phyloP scores from a whole-genome alignment of 1,140 invertebrate genomes.

The Acromyrmex heyeri region DNA sequence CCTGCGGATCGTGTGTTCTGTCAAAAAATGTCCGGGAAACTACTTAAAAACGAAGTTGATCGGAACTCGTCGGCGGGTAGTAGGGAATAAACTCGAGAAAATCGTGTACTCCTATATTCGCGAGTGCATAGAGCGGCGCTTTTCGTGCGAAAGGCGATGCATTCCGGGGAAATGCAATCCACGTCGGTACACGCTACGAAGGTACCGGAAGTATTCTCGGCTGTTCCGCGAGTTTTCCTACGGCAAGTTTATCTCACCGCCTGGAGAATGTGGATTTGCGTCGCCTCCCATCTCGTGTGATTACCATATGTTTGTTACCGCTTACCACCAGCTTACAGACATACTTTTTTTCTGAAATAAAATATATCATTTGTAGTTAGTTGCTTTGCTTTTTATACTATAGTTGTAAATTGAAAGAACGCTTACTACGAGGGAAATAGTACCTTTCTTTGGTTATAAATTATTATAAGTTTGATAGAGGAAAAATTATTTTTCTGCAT shows the following conservation, averaged over 20 bases:
- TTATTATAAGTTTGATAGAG: not conserved
- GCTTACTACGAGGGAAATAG: not conserved
- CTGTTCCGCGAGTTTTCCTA: slow-evolving; percentile 43
- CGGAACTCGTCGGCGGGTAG: slow-evolving; percentile 14
- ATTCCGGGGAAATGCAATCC: slow-evolving; percentile 56
- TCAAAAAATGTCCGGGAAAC: slow-evolving; percentile 4
- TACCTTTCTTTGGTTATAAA: not conserved
- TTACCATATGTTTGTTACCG: slow-evolving; percentile 56
- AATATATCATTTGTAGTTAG: not conserved
- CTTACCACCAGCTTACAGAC: slow-evolving; percentile 22
- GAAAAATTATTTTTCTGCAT: not conserved
- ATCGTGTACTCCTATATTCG: slow-evolving; percentile 49
- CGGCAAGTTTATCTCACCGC: slow-evolving; percentile 43
- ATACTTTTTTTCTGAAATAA: not conserved
- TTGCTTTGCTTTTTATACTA: not conserved
- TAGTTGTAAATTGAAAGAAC: not conserved
- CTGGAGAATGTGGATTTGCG: slow-evolving; percentile 25
- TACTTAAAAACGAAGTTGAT: slow-evolving; percentile 50
- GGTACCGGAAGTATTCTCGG: slow-evolving; percentile 53
- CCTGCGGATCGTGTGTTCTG: not conserved
- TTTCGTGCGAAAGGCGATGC: slow-evolving; percentile 47
- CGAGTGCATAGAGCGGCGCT: slow-evolving; percentile 32
- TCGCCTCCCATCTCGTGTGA: slow-evolving; percentile 20
- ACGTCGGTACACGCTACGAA: not conserved
- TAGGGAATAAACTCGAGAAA: slow-evolving; percentile 56